Percentiles rank a stretch among this genome's conserved stretches.
Conservation (phyloP, 1,140 invertebrate species). For the Caenorhabditis remanei region DNA sequence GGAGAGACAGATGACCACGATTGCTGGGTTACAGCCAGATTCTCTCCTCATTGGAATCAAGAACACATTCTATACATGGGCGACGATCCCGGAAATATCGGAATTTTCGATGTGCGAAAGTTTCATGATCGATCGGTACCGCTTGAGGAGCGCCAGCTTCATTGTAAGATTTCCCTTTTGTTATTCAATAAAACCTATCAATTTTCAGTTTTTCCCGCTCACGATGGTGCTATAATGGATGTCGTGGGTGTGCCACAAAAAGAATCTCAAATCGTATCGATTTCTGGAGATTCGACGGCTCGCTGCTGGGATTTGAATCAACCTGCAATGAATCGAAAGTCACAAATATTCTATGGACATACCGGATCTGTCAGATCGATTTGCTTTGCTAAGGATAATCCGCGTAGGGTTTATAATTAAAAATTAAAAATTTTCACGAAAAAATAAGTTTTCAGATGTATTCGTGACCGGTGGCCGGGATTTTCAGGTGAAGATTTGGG, state of each 20-base stretch:
- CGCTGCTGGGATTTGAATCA: slow-evolving; percentile 29
- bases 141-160: neutral
- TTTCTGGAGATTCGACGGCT: slow-evolving; percentile 29
- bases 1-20: slow-evolving; percentile 32
- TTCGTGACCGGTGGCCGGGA: slow-evolving; percentile 31
- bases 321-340: neutral
- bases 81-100: slow-evolving; percentile 37
- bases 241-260: slow-evolving; percentile 4
- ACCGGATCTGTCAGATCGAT: slow-evolving; percentile 17
- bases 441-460: neutral
- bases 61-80: slow-evolving; percentile 43
- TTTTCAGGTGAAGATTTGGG: slow-evolving; percentile 33
- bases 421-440: neutral
- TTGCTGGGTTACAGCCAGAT: slow-evolving; percentile 25
- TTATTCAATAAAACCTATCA: neutral
- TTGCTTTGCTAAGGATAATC: slow-evolving; percentile 10
- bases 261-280: slow-evolving; percentile 10
- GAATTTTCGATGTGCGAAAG: slow-evolving; percentile 25
- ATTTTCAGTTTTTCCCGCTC: slow-evolving; percentile 22
- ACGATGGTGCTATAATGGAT: slow-evolving; percentile 25
- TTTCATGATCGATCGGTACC: slow-evolving; percentile 28
- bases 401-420: neutral
- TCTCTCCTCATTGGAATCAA: slow-evolving; percentile 33
- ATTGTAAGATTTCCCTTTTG: neutral
- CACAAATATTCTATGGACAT: slow-evolving; percentile 6